Base-by-base conservation (phyloP, 1,140 invertebrate genomes). In the Drosophila parabipectinata region DNA sequence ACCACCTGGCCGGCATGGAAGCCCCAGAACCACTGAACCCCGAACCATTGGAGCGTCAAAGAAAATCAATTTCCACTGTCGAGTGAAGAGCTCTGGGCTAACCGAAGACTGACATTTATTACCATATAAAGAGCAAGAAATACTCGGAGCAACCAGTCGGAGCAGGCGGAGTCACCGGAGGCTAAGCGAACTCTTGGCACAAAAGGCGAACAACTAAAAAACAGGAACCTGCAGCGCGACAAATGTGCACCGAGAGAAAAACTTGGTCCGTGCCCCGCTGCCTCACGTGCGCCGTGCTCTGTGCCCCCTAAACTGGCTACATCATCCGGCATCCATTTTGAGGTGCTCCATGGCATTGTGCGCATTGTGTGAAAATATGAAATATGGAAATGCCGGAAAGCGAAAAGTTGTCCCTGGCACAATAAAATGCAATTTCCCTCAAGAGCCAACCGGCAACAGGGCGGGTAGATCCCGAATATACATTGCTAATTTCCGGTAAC, bases 1-100 rank as follows among this genome's bases (percentile, higher is more conserved):
- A 18, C 54, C 55, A 56, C 64, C 54, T 55, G 66, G 34, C 47
- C 28, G 21, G 26, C 57, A 56, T 10, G 32, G 32, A 32, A 32
- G 32, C 10, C 14, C 8, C 48, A 51, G 45, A 32, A 32, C 32
- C 32, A 32, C 32, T 32, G 9, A 45, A 18, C 39, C 39, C 39
- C 39, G 21, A 63, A 15, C 50, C 67, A 76, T 55, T 71, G 54
- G 73, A 74, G 82, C 82, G 74, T 60, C 69, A 81, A 81, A 24
- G 78, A 85, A 85, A 85, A 85, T 85, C 81, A 85, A 85, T 85
- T 85, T 85, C 82, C 79, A 72, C 58, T 82, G 60, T 55, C 45
- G 21, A 41, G 26, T 8, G 8, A 21, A n/a, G 50, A 34, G 28
- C 39, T 34, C 18, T 18, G 55, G 47, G 68, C 71, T 50, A 81